A percentile compares a stretch with the other conserved stretches of the same genome.
phyloP scores from a whole-genome alignment of 35 echinoderm and acorn worm species.

The Ophiothrix spiculata region DNA sequence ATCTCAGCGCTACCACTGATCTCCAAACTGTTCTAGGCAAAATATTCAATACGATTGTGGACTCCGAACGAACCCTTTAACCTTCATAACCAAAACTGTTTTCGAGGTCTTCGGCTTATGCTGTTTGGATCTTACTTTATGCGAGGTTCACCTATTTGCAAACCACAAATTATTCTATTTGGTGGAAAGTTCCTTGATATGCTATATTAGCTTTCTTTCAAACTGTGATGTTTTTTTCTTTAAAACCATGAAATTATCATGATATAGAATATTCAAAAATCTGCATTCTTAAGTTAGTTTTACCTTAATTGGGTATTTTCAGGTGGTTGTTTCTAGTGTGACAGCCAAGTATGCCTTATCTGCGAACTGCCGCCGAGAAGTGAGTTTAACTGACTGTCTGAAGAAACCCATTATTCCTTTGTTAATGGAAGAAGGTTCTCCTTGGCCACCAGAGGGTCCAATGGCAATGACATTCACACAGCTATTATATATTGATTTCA shows the following conservation, averaged over 20 bases:
- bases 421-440: conserved; percentile 59
- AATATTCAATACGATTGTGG: no score
- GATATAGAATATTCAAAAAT: not conserved
- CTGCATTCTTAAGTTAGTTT: not conserved
- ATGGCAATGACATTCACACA: conserved; percentile 97
- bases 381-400: conserved; percentile 85
- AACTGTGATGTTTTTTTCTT: no score
- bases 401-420: conserved; percentile 86
- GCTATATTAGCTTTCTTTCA: no score
- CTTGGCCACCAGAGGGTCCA: conserved; percentile 89
- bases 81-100: not conserved
- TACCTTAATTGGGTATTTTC: conserved; percentile 5
- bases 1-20: no score
- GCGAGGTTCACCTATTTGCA: not conserved
- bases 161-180: no score
- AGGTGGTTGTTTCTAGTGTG: conserved; percentile 88
- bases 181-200: no score
- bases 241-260: no score
- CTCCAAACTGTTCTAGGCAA: no score
- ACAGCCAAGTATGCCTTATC: conserved; percentile 88
- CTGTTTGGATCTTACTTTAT: no score
- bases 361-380: conserved; percentile 91
- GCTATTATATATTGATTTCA: conserved; percentile 95
- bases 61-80: not conserved
- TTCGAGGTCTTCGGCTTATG: no score